Evolutionary conservation across 2,888 invertebrate species (phyloP).

Genomic region (Drosophila mimica): DNA sequence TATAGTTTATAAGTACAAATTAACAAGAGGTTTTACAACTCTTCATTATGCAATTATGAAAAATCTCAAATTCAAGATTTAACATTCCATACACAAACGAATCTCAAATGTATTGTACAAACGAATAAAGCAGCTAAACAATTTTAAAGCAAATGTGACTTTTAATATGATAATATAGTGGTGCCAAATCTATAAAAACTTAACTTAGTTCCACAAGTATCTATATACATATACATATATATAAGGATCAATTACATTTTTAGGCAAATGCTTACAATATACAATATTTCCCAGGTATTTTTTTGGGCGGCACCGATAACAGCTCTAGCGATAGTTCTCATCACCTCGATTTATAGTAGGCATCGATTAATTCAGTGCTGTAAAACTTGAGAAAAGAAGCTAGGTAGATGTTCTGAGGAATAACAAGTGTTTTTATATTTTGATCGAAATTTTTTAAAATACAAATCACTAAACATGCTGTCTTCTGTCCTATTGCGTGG

Average conservation of each 20-base stretch:
- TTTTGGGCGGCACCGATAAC: slow-evolving; percentile 19
- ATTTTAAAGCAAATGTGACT: not conserved
- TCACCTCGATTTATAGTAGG: slow-evolving; percentile 12
- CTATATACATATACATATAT: too few relatives aligned
- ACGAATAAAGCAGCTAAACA: slow-evolving; percentile 43
- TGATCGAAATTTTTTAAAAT: slow-evolving; percentile 35
- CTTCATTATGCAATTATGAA: not conserved
- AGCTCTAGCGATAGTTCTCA: slow-evolving; percentile 14
- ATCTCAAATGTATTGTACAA: slow-evolving; percentile 68
- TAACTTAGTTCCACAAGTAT: not conserved
- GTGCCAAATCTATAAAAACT: not conserved
- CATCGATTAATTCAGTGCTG: slow-evolving; percentile 48
- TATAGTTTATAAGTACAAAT: slow-evolving; percentile 41
- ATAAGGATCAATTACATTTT: not conserved
- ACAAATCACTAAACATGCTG: slow-evolving; percentile 59
- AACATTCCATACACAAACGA: slow-evolving; percentile 56
- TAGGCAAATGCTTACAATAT: not conserved
- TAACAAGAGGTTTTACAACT: slow-evolving; percentile 18
- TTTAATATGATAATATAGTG: not conserved
- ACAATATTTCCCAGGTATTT: not conserved
- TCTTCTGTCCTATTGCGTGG: slow-evolving; percentile 78
- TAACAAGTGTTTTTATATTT: slow-evolving; percentile 47
- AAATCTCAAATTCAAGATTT: slow-evolving; percentile 18
- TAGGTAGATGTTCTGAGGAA: slow-evolving; percentile 26
- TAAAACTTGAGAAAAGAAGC: slow-evolving; percentile 20